Conservation (phyloP, 1,140 invertebrate species). For the Heliconius melpomene region DNA sequence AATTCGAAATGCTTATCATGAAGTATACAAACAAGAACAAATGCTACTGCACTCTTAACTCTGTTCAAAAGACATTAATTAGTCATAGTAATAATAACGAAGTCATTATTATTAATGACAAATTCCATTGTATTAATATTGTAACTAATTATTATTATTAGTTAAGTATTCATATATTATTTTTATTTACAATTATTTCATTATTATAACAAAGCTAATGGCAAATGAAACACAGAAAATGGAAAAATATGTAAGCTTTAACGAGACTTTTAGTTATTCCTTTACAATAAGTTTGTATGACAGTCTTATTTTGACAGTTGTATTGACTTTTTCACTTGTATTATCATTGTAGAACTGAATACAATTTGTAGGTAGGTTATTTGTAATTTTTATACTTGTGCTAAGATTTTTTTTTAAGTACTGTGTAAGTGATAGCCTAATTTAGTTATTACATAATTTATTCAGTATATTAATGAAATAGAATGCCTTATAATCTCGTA, state of each 20-base stretch:
- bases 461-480: conserved; percentile 19
- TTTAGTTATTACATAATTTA: conserved; percentile 29
- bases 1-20: conserved; percentile 97
- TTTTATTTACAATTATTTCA: conserved; percentile 12
- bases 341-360: conserved; percentile 18
- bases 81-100: conserved; percentile 27
- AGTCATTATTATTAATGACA: conserved; percentile 25
- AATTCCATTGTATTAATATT: conserved; percentile 32
- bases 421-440: conserved; percentile 22
- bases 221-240: conserved; percentile 10
- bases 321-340: background rate
- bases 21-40: conserved; percentile 95
- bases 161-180: conserved; percentile 3
- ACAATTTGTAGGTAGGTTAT: conserved; percentile 23
- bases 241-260: conserved; percentile 38
- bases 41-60: conserved; percentile 81
- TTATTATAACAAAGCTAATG: background rate
- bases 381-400: conserved; percentile 39
- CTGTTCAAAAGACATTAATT: conserved; percentile 43
- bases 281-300: conserved; percentile 39
- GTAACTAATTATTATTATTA: conserved; percentile 18
- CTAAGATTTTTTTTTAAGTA: conserved; percentile 28
- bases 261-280: conserved; percentile 62
- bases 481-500: conserved; percentile 17
- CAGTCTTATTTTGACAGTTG: conserved; percentile 33